These are phyloP conservation scores for Calyptomena viridis DNA, from an alignment of 2,113 vertebrate species.

Conservation along the genomic window DNA sequence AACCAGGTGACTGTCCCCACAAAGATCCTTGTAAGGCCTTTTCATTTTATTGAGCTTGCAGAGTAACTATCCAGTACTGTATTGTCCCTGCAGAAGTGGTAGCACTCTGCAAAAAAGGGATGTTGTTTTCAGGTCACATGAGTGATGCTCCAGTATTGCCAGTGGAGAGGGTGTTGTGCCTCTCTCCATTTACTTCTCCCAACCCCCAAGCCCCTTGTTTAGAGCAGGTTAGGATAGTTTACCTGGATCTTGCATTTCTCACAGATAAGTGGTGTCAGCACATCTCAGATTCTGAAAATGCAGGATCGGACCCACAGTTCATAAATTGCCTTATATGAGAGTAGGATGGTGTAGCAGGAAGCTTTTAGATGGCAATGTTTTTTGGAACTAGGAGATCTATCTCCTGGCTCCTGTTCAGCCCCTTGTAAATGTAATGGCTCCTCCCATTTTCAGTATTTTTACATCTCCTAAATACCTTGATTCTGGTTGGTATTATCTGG, in stretches of 20 bases:
- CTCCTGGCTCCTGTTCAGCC: background rate
- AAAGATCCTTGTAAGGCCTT: slow-evolving; percentile 27
- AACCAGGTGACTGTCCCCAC: slow-evolving; percentile 40
- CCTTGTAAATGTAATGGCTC: background rate
- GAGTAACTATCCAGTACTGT: slow-evolving; percentile 63
- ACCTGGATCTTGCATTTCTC: background rate
- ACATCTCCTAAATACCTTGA: background rate
- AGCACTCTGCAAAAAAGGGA: slow-evolving; percentile 39
- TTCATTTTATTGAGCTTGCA: slow-evolving; percentile 44
- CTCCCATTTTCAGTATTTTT: background rate
- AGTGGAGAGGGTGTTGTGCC: background rate
- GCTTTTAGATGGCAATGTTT: background rate
- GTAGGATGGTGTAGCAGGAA: background rate
- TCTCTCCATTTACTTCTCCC: background rate
- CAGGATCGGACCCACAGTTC: background rate
- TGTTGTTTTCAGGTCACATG: slow-evolving; percentile 34
- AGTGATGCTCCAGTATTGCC: background rate
- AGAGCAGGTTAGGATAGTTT: background rate
- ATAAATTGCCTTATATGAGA: slow-evolving; percentile 23
- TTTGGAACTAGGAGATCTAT: background rate
- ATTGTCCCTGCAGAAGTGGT: slow-evolving; percentile 54
- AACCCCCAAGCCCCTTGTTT: background rate
- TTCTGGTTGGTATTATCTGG: background rate
- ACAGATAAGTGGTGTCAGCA: background rate
- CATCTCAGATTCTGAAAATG: background rate